Evolutionary conservation across 2,797 vertebrate species (phyloP).

Genomic region (Hydrophis major): DNA sequence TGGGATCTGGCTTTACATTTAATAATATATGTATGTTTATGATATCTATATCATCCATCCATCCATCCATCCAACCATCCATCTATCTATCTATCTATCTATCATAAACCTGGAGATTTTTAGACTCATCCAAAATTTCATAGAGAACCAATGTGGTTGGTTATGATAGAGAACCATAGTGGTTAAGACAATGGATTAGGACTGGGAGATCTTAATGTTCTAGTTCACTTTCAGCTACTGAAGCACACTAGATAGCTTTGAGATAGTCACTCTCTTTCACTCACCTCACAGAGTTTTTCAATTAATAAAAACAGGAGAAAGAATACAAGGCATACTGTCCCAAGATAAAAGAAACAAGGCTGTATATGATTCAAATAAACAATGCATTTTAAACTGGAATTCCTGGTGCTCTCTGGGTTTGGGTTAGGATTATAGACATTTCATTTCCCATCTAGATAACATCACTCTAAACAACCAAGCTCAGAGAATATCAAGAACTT

Average conservation of each 20-base stretch:
- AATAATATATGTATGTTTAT: neutral
- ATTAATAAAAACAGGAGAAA: neutral
- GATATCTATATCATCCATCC: too few relatives aligned
- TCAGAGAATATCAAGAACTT: neutral
- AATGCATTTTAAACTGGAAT: neutral
- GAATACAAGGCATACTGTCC: neutral
- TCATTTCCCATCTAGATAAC: neutral
- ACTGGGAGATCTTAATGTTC: neutral
- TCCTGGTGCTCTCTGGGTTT: neutral
- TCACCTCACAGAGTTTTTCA: neutral
- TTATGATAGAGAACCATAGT: too few relatives aligned
- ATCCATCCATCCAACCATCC: too few relatives aligned
- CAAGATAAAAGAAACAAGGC: neutral
- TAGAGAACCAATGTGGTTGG: neutral
- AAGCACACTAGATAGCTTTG: neutral
- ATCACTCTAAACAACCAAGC: neutral
- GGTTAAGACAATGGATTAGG: neutral
- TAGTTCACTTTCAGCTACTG: neutral
- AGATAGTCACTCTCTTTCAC: neutral
- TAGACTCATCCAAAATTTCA: neutral
- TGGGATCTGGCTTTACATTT: neutral
- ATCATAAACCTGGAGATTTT: neutral
- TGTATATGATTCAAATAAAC: neutral
- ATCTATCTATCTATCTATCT: too few relatives aligned
- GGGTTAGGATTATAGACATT: neutral